A percentile compares a stretch with the other conserved stretches of the same genome.
Evolutionary conservation across 2,113 vertebrate species (phyloP).

Genomic region (Noctilio leporinus): DNA sequence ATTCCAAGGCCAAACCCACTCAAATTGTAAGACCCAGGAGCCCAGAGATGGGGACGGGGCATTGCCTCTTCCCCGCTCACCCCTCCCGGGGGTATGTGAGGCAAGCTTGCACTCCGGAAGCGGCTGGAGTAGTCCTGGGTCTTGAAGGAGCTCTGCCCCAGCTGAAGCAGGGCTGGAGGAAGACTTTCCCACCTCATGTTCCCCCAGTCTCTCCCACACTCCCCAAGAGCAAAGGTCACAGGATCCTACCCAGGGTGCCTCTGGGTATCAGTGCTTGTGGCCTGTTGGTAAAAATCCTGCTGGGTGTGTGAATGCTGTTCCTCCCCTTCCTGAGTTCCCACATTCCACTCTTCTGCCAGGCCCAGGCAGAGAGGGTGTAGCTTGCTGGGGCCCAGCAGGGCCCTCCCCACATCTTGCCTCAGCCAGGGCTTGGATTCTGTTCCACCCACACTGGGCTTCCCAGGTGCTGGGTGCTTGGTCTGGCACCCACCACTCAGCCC

Average conservation of each 20-base stretch:
- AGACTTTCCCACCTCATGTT: fast-evolving
- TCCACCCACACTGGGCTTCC: fast-evolving
- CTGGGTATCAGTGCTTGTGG: neutral
- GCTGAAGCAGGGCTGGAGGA: neutral
- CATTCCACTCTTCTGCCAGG: neutral
- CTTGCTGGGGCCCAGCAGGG: neutral
- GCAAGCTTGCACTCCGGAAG: neutral
- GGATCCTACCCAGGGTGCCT: neutral
- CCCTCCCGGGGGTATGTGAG: neutral
- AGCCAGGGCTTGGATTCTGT: neutral
- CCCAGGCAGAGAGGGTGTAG: fast-evolving
- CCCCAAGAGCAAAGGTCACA: neutral
- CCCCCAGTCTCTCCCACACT: neutral
- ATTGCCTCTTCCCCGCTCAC: neutral
- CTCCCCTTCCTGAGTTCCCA: neutral
- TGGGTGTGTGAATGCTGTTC: neutral
- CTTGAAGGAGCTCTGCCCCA: too few relatives aligned
- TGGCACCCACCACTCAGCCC: fast-evolving
- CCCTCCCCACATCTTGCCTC: neutral
- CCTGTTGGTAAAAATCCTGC: neutral
- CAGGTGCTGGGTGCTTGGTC: neutral
- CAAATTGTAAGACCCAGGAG: neutral
- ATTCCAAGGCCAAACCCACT: neutral
- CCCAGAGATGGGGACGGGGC: neutral
- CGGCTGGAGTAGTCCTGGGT: neutral